Percentiles rank a stretch among this genome's conserved stretches.
phyloP scores from a whole-genome alignment of 1,140 invertebrate genomes.

The Rhopalosiphum padi region DNA sequence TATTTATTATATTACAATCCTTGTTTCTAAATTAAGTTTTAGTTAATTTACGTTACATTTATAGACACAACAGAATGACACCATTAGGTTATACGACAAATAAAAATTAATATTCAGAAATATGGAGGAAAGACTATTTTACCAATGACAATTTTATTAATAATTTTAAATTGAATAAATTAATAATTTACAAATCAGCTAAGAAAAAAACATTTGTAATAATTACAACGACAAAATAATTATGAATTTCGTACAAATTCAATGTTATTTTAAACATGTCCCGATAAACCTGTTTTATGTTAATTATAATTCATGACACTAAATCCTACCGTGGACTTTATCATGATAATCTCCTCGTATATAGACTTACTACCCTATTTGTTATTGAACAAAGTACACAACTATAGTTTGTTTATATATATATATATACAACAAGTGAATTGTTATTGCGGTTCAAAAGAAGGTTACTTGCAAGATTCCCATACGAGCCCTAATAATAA shows the following conservation, averaged over 20 bases:
- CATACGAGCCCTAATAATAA: neutral
- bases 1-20: neutral
- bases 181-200: neutral
- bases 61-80: neutral
- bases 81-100: neutral
- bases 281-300: neutral
- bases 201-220: neutral
- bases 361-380: conserved; percentile 1
- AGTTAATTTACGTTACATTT: neutral
- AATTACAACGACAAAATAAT: neutral
- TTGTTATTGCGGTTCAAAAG: conserved; percentile 51
- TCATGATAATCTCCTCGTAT: neutral
- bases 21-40: neutral
- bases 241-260: neutral
- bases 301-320: neutral
- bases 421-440: conserved; percentile 17
- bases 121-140: neutral
- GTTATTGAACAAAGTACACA: neutral
- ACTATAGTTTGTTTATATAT: neutral
- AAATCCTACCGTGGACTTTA: neutral
- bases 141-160: neutral
- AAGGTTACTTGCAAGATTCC: neutral
- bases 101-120: neutral
- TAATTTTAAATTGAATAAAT: neutral
- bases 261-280: neutral